These are phyloP conservation scores for Luehdorfia chinensis DNA, from an alignment of 1,140 invertebrate species.

Conservation along the genomic window DNA sequence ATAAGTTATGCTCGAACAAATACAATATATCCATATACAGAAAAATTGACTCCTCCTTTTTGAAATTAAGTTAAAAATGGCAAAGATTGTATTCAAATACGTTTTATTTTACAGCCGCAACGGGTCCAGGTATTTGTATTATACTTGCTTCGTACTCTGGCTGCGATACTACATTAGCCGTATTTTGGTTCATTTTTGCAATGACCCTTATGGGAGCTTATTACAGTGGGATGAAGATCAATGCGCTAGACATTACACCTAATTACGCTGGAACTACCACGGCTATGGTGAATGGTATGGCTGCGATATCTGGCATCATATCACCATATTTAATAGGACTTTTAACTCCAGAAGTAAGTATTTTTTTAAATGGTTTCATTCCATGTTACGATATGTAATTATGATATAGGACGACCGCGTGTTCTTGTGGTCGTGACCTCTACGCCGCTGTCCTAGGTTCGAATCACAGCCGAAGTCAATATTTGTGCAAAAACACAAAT, in stretches of 20 bases:
- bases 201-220: constrained; percentile 88
- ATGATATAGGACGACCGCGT: no score
- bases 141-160: constrained; percentile 89
- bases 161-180: constrained; percentile 81
- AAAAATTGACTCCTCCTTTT: no score
- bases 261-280: constrained; percentile 90
- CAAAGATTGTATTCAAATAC: no score
- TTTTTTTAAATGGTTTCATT: no score
- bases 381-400: no score
- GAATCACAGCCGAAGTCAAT: no score
- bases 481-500: no score
- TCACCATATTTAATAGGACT: constrained; percentile 87
- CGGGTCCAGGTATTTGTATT: constrained; percentile 87
- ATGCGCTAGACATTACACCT: constrained; percentile 89
- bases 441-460: no score
- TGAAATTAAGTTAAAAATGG: no score
- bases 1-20: no score
- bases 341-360: constrained; percentile 83
- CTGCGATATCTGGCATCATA: constrained; percentile 88
- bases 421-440: no score
- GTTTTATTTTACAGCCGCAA: constrained; percentile 78
- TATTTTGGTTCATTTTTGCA: constrained; percentile 82
- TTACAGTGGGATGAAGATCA: constrained; percentile 88
- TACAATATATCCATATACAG: no score
- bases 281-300: constrained; percentile 90